phyloP scores from a whole-genome alignment of 2,113 vertebrate genomes.

The Sula dactylatra region DNA sequence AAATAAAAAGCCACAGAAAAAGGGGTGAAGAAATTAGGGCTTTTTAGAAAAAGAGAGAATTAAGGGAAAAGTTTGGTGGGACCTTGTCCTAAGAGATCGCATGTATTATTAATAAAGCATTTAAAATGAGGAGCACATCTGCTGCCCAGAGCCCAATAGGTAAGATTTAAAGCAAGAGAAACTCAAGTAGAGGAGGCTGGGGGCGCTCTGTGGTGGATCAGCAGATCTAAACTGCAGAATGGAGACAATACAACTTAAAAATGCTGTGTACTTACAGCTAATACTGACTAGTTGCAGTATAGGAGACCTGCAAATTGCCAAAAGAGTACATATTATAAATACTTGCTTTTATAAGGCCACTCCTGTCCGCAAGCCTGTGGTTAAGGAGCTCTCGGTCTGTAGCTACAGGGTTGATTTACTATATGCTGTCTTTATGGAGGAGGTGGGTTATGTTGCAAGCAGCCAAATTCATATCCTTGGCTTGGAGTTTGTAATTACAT shows the following conservation, averaged over 20 bases:
- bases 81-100: neutral
- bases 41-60: neutral
- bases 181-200: neutral
- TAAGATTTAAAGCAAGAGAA: neutral
- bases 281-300: neutral
- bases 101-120: neutral
- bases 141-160: neutral
- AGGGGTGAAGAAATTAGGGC: neutral
- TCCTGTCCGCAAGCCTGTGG: neutral
- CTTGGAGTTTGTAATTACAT: neutral
- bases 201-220: neutral
- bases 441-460: constrained; percentile 28
- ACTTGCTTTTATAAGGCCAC: neutral
- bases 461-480: constrained; percentile 25
- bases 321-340: neutral
- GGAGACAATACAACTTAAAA: neutral
- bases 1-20: no score
- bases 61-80: neutral
- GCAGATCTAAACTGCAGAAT: neutral
- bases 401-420: neutral
- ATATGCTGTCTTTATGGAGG: neutral
- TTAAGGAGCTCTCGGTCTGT: neutral
- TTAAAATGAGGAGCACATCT: neutral
- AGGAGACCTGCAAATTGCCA: neutral
- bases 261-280: neutral